A percentile compares a stretch with the other conserved stretches of the same genome.
Conservation (phyloP, 2,113 vertebrate species). For the Pristiophorus japonicus region DNA sequence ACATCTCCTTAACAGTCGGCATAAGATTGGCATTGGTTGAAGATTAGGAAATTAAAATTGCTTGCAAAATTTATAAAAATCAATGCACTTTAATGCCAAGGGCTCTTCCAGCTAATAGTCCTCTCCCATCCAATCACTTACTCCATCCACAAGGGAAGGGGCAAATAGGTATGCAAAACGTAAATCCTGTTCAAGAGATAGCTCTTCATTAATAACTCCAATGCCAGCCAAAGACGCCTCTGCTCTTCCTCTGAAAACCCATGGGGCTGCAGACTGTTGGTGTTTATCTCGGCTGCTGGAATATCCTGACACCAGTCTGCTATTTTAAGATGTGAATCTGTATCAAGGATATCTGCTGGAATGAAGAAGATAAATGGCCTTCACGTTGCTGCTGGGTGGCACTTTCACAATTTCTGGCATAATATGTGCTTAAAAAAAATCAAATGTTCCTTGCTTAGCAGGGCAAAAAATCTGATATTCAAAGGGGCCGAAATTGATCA, state of each 20-base stretch:
- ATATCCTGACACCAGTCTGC: background rate
- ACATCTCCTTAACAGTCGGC: background rate
- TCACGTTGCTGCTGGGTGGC: background rate
- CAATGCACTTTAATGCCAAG: background rate
- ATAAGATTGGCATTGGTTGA: background rate
- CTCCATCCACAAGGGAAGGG: too few relatives aligned
- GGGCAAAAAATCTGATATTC: background rate
- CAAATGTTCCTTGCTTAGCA: background rate
- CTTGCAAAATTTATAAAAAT: background rate
- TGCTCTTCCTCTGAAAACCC: background rate
- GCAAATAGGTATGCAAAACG: constrained; percentile 13
- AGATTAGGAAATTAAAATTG: background rate
- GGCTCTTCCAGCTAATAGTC: background rate
- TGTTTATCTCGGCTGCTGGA: background rate
- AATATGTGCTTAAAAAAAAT: background rate
- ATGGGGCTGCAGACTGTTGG: background rate
- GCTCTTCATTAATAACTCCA: background rate
- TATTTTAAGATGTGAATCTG: constrained; percentile 23
- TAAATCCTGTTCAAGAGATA: background rate
- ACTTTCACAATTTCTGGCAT: background rate
- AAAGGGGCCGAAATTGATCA: too few relatives aligned
- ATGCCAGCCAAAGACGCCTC: background rate
- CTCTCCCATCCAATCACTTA: background rate
- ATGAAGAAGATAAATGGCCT: constrained; percentile 1
- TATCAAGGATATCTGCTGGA: background rate